Percentiles rank a stretch among this genome's conserved stretches.
Conservation (phyloP, 2,888 invertebrate species). For the Cyclophora albipunctata region DNA sequence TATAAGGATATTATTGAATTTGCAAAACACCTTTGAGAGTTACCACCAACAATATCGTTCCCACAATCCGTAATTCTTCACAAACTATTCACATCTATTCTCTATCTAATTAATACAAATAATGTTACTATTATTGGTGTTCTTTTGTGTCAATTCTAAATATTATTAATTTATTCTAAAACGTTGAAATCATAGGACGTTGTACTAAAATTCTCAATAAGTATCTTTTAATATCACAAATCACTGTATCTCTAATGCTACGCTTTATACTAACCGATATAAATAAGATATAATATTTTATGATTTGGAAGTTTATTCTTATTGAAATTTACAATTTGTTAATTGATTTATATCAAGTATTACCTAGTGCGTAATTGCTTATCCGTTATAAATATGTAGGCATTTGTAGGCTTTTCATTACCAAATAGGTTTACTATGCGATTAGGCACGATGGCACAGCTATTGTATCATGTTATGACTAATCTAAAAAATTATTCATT, state of each 20-base stretch:
- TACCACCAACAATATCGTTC: not conserved
- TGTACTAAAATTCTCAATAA: slow-evolving; percentile 61
- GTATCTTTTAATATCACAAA: slow-evolving; percentile 73
- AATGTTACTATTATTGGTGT: slow-evolving; percentile 65
- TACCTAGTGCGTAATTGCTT: not conserved
- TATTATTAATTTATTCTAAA: slow-evolving; percentile 47
- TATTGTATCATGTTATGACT: slow-evolving; percentile 34
- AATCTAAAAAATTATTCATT: slow-evolving; percentile 9
- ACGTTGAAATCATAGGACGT: slow-evolving; percentile 64
- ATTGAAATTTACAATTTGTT: slow-evolving; percentile 15
- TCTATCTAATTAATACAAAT: slow-evolving; percentile 34
- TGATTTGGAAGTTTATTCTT: slow-evolving; percentile 44
- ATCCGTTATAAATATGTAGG: slow-evolving; percentile 3
- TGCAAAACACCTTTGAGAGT: too few species aligned
- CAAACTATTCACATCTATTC: slow-evolving; percentile 12
- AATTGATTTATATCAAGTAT: not conserved
- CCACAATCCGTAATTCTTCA: slow-evolving; percentile 2
- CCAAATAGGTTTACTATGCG: slow-evolving; percentile 30
- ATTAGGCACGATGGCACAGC: slow-evolving; percentile 64
- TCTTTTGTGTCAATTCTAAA: slow-evolving; percentile 62
- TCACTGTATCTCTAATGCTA: slow-evolving; percentile 64
- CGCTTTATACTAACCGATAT: slow-evolving; percentile 46
- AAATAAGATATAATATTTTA: slow-evolving; percentile 35
- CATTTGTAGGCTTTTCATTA: slow-evolving; percentile 13
- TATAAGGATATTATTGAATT: too few species aligned